Evolutionary conservation across 2,113 vertebrate species (phyloP), one percentile per base, ranked within the genome.

Genomic region (Mastomys coucha): DNA sequence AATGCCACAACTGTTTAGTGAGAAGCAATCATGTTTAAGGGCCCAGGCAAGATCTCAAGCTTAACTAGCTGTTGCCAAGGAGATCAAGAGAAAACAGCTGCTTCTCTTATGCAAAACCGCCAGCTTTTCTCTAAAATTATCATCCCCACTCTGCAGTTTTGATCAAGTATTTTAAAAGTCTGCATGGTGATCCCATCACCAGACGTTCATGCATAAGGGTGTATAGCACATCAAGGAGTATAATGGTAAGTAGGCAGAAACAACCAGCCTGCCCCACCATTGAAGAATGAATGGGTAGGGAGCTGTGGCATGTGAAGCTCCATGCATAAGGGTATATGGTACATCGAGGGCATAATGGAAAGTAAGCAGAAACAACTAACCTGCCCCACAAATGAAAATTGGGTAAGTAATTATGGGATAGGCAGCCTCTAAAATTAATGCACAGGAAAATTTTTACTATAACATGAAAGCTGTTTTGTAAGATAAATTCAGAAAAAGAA

Each of bases 211-310:
- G 6, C 16, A 3, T 31, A 53, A 70, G 19, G 6, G 73, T 81
- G 36, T 42, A 51, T 11, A 33, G 65, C 1, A 1, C 69, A 88
- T 39, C 8, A 0, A 2, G 51, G 8, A 1, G 16, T 72, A 0
- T 45, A 69, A 24, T 10, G n/a, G 45, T 65, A 76, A 88, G 72
- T 20, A n/a, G 16, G 2, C n/a, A 89, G 33, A 91, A 84, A 56
- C 39, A 39, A 58, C 36, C 60, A 67, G 22, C 14, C 22, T 60
- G 17, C n/a, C 45, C 45, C 56, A 31, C 39, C 10, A 26, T 3
- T 53, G 89, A 87, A 81, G n/a, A 53, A n/a, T 10, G 16, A 45
- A 45, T 45, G 45, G 24, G 7, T 63, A n/a, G 9, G 33, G 36
- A 73, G 7, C 70, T n/a, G 70, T 17, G 9, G 39, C 39, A 26